Base-by-base conservation (phyloP, 2,888 invertebrate genomes). In the Celastrina argiolus region DNA sequence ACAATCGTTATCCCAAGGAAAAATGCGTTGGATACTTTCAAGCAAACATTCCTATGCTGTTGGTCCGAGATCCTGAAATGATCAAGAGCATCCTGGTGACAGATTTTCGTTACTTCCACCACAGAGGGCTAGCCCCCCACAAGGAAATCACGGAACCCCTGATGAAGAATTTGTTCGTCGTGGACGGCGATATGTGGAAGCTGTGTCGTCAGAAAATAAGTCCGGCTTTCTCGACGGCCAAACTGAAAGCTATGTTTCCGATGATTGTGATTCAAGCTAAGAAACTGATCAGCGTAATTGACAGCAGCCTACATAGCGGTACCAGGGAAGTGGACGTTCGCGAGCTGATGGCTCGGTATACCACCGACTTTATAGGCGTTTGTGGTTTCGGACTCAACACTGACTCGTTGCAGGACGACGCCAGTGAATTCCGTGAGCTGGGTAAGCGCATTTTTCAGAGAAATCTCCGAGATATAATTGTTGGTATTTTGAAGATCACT, bases 241-340 rank as follows among this genome's bases (percentile, higher is more conserved):
- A 87, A 67, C 70, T 88, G 41, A 84, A 81, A 66, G 80, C 74
- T 3, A 88, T 88, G 88, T 88, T 85, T 58, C 88, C 88, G 2
- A 73, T 88, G 31, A 76, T 88, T 2, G 77, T 84, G 28, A 74
- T 80, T 12, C 83, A 87, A 65, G 80, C 88, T 0, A 80, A 84
- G 64, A 86, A 83, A 68, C 69, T 87, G 1, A 31, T 64, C n/a
- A 28, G 4, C 7, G 42, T 64, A 10, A 12, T 45, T 39, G 76
- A 82, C 18, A 56, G 34, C 18, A 0, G 69, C 78, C 31, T 51
- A 28, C 12, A 14, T 18, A 34, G 28, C 18, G 0, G 74, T 68
- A 0, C 51, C 51, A 69, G 73, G 1, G 64, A 70, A 2, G 73
- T 75, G 3, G 76, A 79, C 28, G 73, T 74, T 1, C 73, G 74